phyloP scores from a whole-genome alignment of 2,888 invertebrate species.

The Ichneumoninae sp. region DNA sequence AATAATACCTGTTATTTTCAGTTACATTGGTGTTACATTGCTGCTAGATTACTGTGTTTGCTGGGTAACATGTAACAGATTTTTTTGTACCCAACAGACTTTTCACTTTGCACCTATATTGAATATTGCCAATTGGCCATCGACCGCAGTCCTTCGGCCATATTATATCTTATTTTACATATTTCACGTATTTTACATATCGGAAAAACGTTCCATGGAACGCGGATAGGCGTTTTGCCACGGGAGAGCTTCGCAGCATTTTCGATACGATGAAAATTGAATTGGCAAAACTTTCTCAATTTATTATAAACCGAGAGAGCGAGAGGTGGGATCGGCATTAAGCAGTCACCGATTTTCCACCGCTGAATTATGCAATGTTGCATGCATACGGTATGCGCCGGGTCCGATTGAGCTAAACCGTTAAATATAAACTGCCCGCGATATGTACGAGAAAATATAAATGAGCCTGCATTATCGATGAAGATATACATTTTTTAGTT shows the following conservation, averaged over 20 bases:
- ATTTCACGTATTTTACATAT: not conserved
- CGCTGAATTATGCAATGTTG: not conserved
- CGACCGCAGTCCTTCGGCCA: too few species aligned
- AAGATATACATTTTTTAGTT: not conserved
- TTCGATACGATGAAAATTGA: not conserved
- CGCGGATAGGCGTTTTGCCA: not conserved
- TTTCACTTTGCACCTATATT: too few species aligned
- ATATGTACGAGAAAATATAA: slow-evolving; percentile 6
- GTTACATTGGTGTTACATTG: too few species aligned
- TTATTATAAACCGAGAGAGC: slow-evolving; percentile 10
- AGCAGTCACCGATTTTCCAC: not conserved
- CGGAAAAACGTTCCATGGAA: too few species aligned
- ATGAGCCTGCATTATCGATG: not conserved
- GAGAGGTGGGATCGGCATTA: slow-evolving; percentile 14
- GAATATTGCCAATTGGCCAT: too few species aligned
- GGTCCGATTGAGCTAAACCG: not conserved
- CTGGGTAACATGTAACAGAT: too few species aligned
- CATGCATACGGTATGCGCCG: not conserved
- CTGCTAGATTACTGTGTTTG: too few species aligned
- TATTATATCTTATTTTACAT: not conserved
- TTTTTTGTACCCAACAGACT: too few species aligned
- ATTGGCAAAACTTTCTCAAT: slow-evolving; percentile 27
- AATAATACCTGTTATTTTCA: too few species aligned
- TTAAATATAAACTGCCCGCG: not conserved
- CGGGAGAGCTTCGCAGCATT: slow-evolving; percentile 9